Conservation (phyloP, 2,888 invertebrate genomes). For the Pandemis corylana region DNA sequence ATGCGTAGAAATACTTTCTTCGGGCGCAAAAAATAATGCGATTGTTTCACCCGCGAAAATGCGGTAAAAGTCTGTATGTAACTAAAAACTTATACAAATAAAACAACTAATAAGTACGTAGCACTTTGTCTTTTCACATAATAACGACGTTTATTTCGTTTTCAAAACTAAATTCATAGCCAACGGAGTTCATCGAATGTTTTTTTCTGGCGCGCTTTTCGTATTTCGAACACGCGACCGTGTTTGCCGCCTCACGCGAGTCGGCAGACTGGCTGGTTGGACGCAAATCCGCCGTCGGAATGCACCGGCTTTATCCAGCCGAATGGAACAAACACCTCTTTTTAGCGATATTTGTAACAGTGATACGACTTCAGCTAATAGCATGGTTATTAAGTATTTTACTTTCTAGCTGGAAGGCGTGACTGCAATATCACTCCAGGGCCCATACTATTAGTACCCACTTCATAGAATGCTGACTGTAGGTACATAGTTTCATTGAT, state of each 20-base stretch:
- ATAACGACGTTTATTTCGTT: neutral
- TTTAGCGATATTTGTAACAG: constrained; percentile 52
- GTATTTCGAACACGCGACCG: constrained; percentile 47
- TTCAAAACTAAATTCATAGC: constrained; percentile 11
- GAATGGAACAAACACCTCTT: constrained; percentile 66
- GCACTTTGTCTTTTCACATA: constrained; percentile 5
- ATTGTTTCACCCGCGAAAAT: constrained; percentile 43
- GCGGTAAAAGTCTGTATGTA: constrained; percentile 10
- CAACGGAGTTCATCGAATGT: constrained; percentile 15
- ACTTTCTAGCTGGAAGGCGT: constrained; percentile 62
- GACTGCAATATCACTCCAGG: constrained; percentile 51
- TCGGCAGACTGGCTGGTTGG: constrained; percentile 64
- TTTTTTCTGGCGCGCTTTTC: constrained; percentile 44
- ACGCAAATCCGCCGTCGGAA: constrained; percentile 63
- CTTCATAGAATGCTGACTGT: neutral
- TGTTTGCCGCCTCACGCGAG: constrained; percentile 50
- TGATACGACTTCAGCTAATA: constrained; percentile 57
- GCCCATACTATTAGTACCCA: neutral
- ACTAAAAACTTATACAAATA: constrained; percentile 12
- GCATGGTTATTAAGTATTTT: constrained; percentile 61
- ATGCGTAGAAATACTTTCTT: constrained; percentile 53
- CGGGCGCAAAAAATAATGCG: constrained; percentile 43
- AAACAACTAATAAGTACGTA: constrained; percentile 11
- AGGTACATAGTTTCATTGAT: too few relatives aligned
- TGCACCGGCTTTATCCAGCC: constrained; percentile 76